Conservation (phyloP, 2,888 invertebrate genomes). For the Synanthedon myopaeformis region DNA sequence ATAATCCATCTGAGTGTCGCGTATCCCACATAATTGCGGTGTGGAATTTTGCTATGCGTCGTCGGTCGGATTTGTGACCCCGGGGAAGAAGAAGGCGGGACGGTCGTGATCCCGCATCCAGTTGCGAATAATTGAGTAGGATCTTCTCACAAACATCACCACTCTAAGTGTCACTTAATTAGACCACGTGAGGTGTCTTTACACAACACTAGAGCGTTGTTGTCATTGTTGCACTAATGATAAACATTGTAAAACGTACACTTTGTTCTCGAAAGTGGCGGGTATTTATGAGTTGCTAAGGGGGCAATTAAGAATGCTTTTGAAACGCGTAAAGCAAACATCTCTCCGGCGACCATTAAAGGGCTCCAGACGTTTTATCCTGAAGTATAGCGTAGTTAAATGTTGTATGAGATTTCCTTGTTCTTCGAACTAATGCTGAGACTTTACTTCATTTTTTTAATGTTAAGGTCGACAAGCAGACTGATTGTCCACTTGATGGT, state of each 20-base stretch:
- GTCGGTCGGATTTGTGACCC: slow-evolving; percentile 23
- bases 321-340: slow-evolving; percentile 9
- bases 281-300: slow-evolving; percentile 7
- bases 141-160: slow-evolving; percentile 32
- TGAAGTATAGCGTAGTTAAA: not conserved
- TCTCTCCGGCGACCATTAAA: not conserved
- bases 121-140: slow-evolving; percentile 60
- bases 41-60: slow-evolving; percentile 44
- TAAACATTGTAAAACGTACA: slow-evolving; percentile 23
- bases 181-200: slow-evolving; percentile 51
- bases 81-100: not conserved
- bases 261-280: slow-evolving; percentile 8
- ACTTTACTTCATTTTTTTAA: no score
- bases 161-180: slow-evolving; percentile 58
- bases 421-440: no score
- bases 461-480: no score
- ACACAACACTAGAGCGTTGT: slow-evolving; percentile 28
- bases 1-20: slow-evolving; percentile 59
- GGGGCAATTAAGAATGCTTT: slow-evolving; percentile 9
- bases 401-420: not conserved
- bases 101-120: slow-evolving; percentile 56
- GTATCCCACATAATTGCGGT: slow-evolving; percentile 53
- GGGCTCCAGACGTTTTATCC: not conserved
- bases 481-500: no score
- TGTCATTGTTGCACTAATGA: slow-evolving; percentile 38